Conservation (phyloP, 2,113 vertebrate genomes). For the Prolemur simus region DNA sequence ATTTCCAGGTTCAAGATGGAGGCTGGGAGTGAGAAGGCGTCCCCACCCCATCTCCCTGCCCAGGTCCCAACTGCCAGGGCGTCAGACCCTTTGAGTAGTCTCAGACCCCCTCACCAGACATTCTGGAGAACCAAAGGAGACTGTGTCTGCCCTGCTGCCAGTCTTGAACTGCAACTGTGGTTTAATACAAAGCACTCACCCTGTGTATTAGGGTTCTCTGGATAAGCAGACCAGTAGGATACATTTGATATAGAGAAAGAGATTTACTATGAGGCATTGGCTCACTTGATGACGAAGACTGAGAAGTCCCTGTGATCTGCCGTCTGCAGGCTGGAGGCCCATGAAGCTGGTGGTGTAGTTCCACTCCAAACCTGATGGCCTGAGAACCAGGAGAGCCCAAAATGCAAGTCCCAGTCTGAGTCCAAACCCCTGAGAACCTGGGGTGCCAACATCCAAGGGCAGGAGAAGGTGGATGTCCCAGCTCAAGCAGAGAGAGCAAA, state of each 20-base stretch:
- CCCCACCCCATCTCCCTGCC: neutral
- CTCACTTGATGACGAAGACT: neutral
- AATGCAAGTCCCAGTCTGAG: neutral
- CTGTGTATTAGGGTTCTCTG: too few relatives aligned
- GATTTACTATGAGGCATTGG: neutral
- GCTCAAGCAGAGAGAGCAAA: neutral
- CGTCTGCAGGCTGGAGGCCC: too few relatives aligned
- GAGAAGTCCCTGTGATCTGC: neutral
- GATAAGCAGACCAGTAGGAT: neutral
- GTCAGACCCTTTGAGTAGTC: neutral
- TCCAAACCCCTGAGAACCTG: neutral
- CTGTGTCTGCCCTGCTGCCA: neutral
- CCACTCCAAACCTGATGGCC: neutral
- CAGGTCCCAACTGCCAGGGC: neutral
- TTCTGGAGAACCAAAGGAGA: neutral
- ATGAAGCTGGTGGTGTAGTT: neutral
- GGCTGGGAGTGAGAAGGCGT: neutral
- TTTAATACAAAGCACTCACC: neutral
- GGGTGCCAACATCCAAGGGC: neutral
- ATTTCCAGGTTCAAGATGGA: neutral
- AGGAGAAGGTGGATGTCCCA: neutral
- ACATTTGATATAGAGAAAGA: neutral
- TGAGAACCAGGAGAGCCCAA: neutral
- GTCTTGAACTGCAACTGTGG: neutral
- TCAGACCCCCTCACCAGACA: neutral